Conservation (phyloP, 2,797 vertebrate genomes). For the Carapus acus region DNA sequence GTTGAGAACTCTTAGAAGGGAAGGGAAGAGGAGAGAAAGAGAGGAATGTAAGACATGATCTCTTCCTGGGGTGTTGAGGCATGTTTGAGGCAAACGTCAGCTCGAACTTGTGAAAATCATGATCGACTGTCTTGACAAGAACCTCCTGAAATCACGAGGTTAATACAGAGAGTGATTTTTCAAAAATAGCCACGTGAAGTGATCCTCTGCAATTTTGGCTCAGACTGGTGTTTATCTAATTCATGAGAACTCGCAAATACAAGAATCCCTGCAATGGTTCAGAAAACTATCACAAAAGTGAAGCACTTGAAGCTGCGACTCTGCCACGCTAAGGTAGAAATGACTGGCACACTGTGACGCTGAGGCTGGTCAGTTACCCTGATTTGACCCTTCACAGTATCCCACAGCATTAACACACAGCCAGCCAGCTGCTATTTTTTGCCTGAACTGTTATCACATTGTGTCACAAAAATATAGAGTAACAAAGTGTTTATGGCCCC, state of each 20-base stretch:
- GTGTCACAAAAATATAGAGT: constrained; percentile 56
- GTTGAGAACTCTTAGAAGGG: constrained; percentile 53
- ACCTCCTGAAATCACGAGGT: no score
- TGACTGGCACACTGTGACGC: constrained; percentile 16
- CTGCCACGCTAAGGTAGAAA: constrained; percentile 16
- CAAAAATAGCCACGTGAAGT: constrained; percentile 49
- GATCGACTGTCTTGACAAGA: constrained; percentile 28
- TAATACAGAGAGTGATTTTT: constrained; percentile 34
- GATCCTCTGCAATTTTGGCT: constrained; percentile 36
- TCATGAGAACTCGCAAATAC: constrained; percentile 30
- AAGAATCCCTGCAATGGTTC: constrained; percentile 50
- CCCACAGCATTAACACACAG: constrained; percentile 47
- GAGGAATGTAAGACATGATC: constrained; percentile 25
- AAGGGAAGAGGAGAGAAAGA: constrained; percentile 26
- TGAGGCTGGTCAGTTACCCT: constrained; percentile 66
- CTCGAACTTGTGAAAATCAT: constrained; percentile 11
- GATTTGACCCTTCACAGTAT: constrained; percentile 56
- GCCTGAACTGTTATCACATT: constrained; percentile 53
- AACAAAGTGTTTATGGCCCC: constrained; percentile 39
- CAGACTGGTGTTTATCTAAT: constrained; percentile 26
- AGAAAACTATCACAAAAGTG: constrained; percentile 53
- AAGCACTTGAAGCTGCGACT: constrained; percentile 39
- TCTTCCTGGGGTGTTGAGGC: constrained; percentile 44
- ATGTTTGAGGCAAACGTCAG: constrained; percentile 30
- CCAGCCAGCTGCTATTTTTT: constrained; percentile 47